Evolutionary conservation across 2,113 vertebrate genomes (phyloP), one percentile per base, ranked within the genome.

Genomic region (Rana temporaria): DNA sequence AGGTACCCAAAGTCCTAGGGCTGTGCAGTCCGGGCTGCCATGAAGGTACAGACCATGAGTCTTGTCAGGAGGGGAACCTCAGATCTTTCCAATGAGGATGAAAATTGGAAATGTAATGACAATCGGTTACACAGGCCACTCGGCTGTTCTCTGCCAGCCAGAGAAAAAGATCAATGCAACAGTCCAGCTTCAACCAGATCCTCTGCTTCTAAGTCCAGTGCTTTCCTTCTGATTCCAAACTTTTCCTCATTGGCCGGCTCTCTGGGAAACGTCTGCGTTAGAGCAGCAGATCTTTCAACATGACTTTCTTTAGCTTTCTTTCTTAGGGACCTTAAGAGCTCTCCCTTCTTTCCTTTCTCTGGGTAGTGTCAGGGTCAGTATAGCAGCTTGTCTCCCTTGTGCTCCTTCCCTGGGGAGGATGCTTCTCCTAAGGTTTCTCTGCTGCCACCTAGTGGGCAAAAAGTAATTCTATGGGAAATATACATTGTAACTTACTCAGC

Each of bases 1-100:
- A 82, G 72, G 81, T 59, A 68, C 81, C 62, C 71, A 82, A 90
- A 90, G 72, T 82, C 81, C 91, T 95, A 93, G 92, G 91, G 90
- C 86, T 89, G 92, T 87, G 91, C 87, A 84, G 90, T 89, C 90
- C 89, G 89, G 91, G 92, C 89, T 90, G 92, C 93, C 94, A 95
- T 95, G 68, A 90, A 95, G 88, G 87, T 86, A 59, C 82, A 59
- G 24, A 30, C n/a, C 22, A 22, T 57, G 55, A 42, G 70, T 55
- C 30, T 30, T 30, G 26, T 30, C 26, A 30, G 26, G 82, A 89
- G 88, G 89, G 88, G 63, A 88, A 52, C 69, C 56, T 64, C 22
- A 67, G 26, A 8, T 68, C 64, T 67, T 56, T 26, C 65, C 42
- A 69, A 85, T 69, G 79, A 63, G 62, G 87, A 88, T 88, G 85